Conservation (phyloP, 2,113 vertebrate genomes). For the Rafetus swinhoei region DNA sequence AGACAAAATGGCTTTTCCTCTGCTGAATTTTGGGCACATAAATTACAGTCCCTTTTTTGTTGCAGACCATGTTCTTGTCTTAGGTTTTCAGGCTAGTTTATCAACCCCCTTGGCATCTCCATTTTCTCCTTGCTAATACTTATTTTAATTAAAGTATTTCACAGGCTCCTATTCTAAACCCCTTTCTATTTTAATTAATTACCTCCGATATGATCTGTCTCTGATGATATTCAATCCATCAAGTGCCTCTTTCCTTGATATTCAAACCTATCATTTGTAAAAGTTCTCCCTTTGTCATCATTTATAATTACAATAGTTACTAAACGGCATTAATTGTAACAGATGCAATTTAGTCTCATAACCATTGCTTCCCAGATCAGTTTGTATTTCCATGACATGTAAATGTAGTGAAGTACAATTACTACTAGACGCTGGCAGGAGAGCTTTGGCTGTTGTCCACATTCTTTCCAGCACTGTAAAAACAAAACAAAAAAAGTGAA, state of each 20-base stretch:
- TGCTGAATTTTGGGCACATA: background rate
- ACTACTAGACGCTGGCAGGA: background rate
- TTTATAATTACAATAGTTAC: conserved; percentile 23
- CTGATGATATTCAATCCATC: conserved; percentile 31
- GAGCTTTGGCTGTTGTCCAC: background rate
- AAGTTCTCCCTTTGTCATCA: conserved; percentile 36
- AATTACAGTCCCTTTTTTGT: background rate
- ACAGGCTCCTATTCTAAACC: background rate
- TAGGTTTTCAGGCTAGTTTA: background rate
- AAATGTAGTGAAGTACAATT: background rate
- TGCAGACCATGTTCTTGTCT: background rate
- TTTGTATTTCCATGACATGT: background rate
- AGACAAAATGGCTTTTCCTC: background rate
- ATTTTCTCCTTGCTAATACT: background rate
- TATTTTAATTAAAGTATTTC: background rate
- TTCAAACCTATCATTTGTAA: conserved; percentile 30
- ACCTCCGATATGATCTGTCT: conserved; percentile 16
- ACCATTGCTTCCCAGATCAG: conserved; percentile 34
- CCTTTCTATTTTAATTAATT: conserved; percentile 49
- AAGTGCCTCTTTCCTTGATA: conserved; percentile 9
- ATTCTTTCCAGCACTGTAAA: conserved; percentile 2
- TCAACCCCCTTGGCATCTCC: background rate
- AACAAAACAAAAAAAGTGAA: background rate
- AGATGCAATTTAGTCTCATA: conserved; percentile 24
- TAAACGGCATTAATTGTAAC: conserved; percentile 1